Percentiles rank a stretch among this genome's conserved stretches.
phyloP scores from a whole-genome alignment of 2,888 invertebrate species.

The Rhaphigaster nebulosa region DNA sequence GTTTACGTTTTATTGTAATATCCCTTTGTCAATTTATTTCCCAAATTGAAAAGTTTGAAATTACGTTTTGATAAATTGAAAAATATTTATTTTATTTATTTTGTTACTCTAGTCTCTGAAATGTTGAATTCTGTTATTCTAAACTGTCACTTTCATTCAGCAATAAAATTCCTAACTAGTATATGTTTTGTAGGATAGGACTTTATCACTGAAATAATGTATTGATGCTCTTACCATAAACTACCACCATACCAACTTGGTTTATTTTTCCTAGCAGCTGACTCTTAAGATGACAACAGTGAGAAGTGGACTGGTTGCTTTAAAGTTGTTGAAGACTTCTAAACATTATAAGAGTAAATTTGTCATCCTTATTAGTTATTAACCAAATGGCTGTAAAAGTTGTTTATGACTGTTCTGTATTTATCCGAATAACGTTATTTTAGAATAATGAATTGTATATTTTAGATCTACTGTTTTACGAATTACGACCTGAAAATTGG shows the following conservation, averaged over 20 bases:
- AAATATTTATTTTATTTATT: background rate
- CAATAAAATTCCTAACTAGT: background rate
- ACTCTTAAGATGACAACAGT: constrained; percentile 69
- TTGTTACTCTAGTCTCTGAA: background rate
- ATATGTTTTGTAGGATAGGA: constrained; percentile 22
- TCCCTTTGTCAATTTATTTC: constrained; percentile 17
- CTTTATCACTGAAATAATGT: constrained; percentile 27
- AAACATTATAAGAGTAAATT: constrained; percentile 60
- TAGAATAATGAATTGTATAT: background rate
- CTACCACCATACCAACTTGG: constrained; percentile 10
- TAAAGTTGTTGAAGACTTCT: constrained; percentile 67
- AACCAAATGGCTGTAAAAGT: background rate
- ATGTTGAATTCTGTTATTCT: background rate
- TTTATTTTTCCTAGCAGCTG: constrained; percentile 50
- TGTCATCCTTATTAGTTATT: background rate
- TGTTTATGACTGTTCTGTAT: background rate
- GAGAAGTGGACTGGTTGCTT: constrained; percentile 69
- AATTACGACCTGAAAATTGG: constrained; percentile 50
- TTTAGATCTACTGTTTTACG: constrained; percentile 52
- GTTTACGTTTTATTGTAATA: background rate
- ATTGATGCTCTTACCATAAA: constrained; percentile 11
- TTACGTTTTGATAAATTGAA: background rate
- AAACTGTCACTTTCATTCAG: background rate
- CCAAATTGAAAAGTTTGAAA: background rate
- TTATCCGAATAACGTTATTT: background rate